phyloP scores from a whole-genome alignment of 1,140 invertebrate species.

The Melitaea cinxia region DNA sequence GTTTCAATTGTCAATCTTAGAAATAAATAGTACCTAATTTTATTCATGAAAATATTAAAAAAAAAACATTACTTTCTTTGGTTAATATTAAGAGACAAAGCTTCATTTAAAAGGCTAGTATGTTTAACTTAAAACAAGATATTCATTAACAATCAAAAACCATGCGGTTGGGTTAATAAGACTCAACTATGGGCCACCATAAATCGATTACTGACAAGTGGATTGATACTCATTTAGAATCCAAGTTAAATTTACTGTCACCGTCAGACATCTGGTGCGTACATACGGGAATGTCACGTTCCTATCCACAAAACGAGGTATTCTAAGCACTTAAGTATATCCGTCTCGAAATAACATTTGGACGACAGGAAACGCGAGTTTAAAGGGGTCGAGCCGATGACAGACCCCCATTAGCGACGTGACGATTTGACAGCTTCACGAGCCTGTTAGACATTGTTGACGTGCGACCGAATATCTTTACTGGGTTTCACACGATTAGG shows the following conservation, averaged over 20 bases:
- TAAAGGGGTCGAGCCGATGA: constrained; percentile 71
- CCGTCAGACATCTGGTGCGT: constrained; percentile 32
- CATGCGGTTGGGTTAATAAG: constrained; percentile 34
- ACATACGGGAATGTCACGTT: constrained; percentile 24
- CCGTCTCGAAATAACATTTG: constrained; percentile 65
- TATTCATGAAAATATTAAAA: no score
- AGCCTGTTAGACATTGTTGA: constrained; percentile 53
- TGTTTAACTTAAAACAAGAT: no score
- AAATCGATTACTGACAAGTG: constrained; percentile 28
- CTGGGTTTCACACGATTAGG: constrained; percentile 55
- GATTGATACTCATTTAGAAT: constrained; percentile 6
- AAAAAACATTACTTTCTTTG: no score
- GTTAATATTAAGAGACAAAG: no score
- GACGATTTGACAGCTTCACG: constrained; percentile 70
- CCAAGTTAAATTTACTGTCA: constrained; percentile 27
- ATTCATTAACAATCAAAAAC: constrained; percentile 9
- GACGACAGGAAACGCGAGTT: constrained; percentile 70
- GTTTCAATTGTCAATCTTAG: no score
- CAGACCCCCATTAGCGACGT: constrained; percentile 73
- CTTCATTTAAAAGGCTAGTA: no score
- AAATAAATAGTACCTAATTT: no score
- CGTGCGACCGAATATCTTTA: constrained; percentile 48
- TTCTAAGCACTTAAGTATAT: constrained; percentile 56
- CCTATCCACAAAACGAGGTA: constrained; percentile 36
- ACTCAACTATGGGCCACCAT: constrained; percentile 11